Evolutionary conservation across 2,113 vertebrate species (phyloP), one percentile per base, ranked within the genome.

Genomic region (Tricholaema leucomelas): DNA sequence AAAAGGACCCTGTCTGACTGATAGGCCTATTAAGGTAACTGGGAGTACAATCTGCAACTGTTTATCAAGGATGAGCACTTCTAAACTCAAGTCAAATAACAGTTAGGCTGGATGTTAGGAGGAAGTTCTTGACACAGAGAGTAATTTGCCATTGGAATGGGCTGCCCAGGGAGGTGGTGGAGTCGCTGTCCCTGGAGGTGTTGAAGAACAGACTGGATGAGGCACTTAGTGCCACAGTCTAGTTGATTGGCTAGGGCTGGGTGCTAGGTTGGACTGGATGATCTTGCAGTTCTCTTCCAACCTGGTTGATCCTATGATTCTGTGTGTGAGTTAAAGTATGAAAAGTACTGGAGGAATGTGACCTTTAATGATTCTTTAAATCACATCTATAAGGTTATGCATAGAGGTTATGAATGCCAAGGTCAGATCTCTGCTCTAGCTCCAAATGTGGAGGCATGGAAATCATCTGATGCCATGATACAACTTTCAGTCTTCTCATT

Each of bases 11-110:
- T n/a, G 4, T 6, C 4, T 74, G 70, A 35, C 27, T 31, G 33
- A 21, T 33, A 9, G 54, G 19, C n/a, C 17, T 8, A 1, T 18
- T 23, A 2, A 40, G 63, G 40, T 33, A 50, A 48, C 69, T 52
- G 59, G 56, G 42, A 50, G 40, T 55, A 20, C 27, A 15, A 0
- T 63, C 10, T 0, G 0, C 24, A 46, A 36, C 28, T 19, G 9
- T 38, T 20, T 63, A 38, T 46, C 19, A 14, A 19, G 56, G 36
- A 28, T 52, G 35, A 36, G 17, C 46, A 48, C 14, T 64, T 64
- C 33, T 5, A 17, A 20, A 30, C 14, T 30, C 4, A 44, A 23
- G 31, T 31, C 28, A n/a, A 88, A 19, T 18, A 19, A 46, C 24
- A 8, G n/a, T n/a, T n/a, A n/a, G n/a, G n/a, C n/a, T n/a, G n/a